Percentiles rank a stretch among this genome's conserved stretches.
phyloP scores from a whole-genome alignment of 2,888 invertebrate genomes.

The Galerucella calmariensis region DNA sequence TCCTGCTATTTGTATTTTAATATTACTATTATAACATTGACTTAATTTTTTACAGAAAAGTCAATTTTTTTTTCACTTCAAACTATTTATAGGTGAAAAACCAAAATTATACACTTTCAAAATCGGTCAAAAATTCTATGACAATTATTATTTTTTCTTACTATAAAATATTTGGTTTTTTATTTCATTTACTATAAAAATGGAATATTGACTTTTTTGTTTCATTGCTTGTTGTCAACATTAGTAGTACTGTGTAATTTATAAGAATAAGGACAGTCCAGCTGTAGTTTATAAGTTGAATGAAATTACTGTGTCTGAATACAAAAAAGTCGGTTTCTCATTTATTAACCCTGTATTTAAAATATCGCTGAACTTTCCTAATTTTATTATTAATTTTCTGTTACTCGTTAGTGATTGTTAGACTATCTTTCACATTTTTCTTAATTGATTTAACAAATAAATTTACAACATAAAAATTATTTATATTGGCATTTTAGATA shows the following conservation, averaged over 20 bases:
- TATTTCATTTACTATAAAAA: background rate
- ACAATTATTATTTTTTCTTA: background rate
- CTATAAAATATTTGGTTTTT: background rate
- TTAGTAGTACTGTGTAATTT: background rate
- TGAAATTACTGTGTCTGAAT: slow-evolving; percentile 16
- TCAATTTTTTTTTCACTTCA: background rate
- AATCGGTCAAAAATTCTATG: background rate
- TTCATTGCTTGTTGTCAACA: background rate
- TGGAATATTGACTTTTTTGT: slow-evolving; percentile 8
- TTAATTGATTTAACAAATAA: background rate
- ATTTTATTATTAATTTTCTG: background rate
- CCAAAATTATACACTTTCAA: background rate
- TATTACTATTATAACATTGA: background rate
- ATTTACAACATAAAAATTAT: too few species aligned
- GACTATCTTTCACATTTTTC: background rate
- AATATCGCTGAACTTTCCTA: background rate
- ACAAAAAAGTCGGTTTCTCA: slow-evolving; percentile 16
- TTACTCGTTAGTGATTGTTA: background rate
- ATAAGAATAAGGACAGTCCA: background rate
- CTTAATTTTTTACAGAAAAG: slow-evolving; percentile 1
- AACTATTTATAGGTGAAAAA: background rate
- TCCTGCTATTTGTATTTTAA: background rate
- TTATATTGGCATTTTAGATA: too few species aligned
- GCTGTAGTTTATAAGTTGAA: background rate
- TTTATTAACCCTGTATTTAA: background rate